phyloP scores from a whole-genome alignment of 92 coral and sea anemone genomes.

The Anthopleura xanthogrammica region DNA sequence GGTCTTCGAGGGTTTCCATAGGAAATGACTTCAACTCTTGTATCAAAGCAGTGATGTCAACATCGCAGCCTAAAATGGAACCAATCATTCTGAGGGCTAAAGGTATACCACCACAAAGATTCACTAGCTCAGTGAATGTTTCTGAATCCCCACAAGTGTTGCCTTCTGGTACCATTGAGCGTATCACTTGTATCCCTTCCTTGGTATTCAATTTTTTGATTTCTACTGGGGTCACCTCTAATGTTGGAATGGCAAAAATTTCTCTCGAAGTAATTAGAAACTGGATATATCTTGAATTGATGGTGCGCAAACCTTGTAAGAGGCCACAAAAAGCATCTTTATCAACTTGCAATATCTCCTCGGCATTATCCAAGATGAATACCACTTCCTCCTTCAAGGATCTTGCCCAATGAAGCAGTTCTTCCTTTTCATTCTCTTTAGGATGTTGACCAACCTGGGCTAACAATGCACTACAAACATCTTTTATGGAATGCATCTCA shows the following conservation, averaged over 20 bases:
- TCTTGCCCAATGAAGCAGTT: constrained; percentile 5
- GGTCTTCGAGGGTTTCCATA: no score
- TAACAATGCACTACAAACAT: background rate
- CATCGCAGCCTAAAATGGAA: background rate
- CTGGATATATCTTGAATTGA: background rate
- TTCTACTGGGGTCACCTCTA: background rate
- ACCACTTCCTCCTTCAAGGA: constrained; percentile 1
- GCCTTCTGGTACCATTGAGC: background rate
- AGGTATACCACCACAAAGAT: constrained; percentile 15
- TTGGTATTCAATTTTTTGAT: background rate
- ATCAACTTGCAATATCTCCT: background rate
- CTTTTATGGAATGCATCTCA: background rate
- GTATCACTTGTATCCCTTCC: background rate
- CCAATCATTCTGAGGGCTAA: constrained; percentile 11
- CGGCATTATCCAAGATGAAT: constrained; percentile 5
- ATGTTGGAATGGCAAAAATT: background rate
- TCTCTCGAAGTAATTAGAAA: constrained; percentile 10
- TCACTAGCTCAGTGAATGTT: background rate
- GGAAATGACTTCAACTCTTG: background rate
- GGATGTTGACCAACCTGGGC: background rate
- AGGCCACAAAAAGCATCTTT: constrained; percentile 3
- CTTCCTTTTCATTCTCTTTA: constrained; percentile 6
- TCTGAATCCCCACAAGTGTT: background rate
- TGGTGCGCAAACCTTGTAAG: background rate
- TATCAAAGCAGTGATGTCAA: background rate